Evolutionary conservation across 2,888 invertebrate species (phyloP), one percentile per base, ranked within the genome.

Genomic region (Caradrina kadenii): DNA sequence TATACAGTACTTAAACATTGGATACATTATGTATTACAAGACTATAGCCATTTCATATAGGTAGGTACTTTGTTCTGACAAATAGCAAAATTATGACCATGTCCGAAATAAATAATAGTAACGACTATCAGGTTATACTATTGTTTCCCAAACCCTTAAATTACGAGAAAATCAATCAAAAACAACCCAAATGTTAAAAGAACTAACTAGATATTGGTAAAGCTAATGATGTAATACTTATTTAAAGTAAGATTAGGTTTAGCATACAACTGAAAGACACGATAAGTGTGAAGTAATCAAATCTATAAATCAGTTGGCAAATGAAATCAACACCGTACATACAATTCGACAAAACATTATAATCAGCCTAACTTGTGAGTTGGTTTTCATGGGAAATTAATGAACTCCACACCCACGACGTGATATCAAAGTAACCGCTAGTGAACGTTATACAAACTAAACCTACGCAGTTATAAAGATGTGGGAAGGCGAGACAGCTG

Each of bases 401-500:
- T 69, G 48, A 17, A 62, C 31, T 63, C 31, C 59, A 56, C 74
- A 45, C 64, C 62, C 45, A 73, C 69, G 31, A n/a, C 35, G 42
- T 42, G 53, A 53, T 64, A 73, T 62, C 72, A 76, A 72, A 76
- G 66, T 55, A 64, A 62, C 67, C 62, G 63, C 68, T 64, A 56
- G 45, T 70, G 62, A 35, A 54, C 26, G 59, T 50, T 49, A 71
- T 17, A 67, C 52, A 21, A 66, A 70, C 73, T 52, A 59, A 80
- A 66, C 76, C 61, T 63, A 70, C 65, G 69, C 76, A 70, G 54
- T 56, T 48, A 50, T n/a, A 67, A 62, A 73, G 66, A 76, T 82
- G 84, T 83, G 84, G 81, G 83, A 83, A 82, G 76, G 63, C 62
- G 72, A 63, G 68, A 66, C 79, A 62, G 68, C 67, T 68, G 66